Conservation (phyloP, 2,113 vertebrate genomes). For the Melanocharis versteri region DNA sequence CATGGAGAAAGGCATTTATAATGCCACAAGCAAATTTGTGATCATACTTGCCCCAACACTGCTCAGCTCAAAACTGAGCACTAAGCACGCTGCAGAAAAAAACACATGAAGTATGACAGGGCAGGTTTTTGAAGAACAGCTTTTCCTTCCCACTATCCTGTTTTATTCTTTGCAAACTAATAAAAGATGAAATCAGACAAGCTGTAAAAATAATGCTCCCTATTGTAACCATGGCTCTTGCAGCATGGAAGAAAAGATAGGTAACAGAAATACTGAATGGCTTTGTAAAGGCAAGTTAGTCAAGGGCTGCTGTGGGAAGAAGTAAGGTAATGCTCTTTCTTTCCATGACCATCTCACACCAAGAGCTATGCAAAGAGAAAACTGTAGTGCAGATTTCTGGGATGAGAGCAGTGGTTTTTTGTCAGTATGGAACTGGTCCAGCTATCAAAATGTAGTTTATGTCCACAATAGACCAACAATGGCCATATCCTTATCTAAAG, state of each 20-base stretch:
- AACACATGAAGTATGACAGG: not conserved
- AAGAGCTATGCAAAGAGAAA: not conserved
- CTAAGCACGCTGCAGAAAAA: not conserved
- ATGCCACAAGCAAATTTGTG: not conserved
- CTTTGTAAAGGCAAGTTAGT: not conserved
- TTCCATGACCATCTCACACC: not conserved
- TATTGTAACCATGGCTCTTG: not conserved
- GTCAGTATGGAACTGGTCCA: not conserved
- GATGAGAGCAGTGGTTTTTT: not conserved
- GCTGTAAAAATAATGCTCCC: conserved; percentile 1
- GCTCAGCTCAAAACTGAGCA: not conserved
- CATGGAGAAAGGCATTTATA: not conserved
- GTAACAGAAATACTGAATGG: not conserved
- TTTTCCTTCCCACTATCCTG: not conserved
- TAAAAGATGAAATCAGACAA: conserved; percentile 5
- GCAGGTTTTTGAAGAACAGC: not conserved
- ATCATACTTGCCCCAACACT: not conserved
- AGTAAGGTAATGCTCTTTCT: not conserved
- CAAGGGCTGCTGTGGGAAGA: not conserved
- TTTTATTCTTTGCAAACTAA: conserved; percentile 24
- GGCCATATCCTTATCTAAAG: not conserved
- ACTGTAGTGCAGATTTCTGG: not conserved
- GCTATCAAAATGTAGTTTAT: conserved; percentile 4
- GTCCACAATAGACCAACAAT: not conserved
- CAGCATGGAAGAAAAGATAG: not conserved